phyloP scores from a whole-genome alignment of 1,140 invertebrate genomes.

The Pomacea maculata region DNA sequence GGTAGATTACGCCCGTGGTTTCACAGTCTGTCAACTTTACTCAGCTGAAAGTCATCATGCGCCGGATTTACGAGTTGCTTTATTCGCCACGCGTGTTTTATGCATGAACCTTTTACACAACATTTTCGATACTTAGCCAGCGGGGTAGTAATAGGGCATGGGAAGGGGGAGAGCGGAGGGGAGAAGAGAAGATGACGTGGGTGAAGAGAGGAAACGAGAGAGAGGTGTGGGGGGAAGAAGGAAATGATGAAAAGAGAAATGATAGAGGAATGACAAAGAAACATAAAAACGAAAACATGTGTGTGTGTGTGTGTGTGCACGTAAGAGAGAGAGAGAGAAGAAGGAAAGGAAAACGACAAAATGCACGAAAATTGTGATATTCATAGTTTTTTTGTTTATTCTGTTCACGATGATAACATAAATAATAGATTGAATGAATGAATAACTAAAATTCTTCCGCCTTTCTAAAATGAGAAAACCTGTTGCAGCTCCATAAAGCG shows the following conservation, averaged over 20 bases:
- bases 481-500: no score
- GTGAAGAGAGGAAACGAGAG: not conserved
- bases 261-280: not conserved
- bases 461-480: not conserved
- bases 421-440: conserved; percentile 6
- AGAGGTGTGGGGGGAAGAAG: not conserved
- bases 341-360: not conserved
- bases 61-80: not conserved
- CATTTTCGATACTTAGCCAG: not conserved
- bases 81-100: no score
- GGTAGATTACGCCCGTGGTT: no score
- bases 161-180: not conserved
- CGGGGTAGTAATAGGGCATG: not conserved
- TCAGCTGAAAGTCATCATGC: not conserved
- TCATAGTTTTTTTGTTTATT: not conserved
- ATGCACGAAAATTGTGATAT: not conserved
- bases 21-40: no score
- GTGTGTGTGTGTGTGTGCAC: not conserved
- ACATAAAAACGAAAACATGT: not conserved
- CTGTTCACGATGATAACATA: not conserved
- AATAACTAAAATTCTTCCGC: not conserved
- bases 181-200: not conserved
- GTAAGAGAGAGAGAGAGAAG: not conserved
- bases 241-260: not conserved
- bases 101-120: no score